Conservation (phyloP, 2,113 vertebrate genomes). For the Heterocephalus glaber region DNA sequence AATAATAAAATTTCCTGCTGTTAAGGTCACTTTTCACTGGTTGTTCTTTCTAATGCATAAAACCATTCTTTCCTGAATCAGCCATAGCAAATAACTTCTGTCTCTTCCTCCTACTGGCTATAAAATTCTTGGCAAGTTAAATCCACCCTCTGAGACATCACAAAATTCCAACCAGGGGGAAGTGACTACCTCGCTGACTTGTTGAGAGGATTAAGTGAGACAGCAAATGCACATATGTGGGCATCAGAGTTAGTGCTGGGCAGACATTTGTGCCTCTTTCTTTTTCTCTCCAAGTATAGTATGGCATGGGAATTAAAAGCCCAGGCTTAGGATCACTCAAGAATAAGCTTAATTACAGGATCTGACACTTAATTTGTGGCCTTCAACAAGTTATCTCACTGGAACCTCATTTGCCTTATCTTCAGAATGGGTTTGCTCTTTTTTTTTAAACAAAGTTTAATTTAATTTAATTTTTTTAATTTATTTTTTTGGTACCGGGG, state of each 20-base stretch:
- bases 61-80: not conserved
- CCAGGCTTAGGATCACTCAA: not conserved
- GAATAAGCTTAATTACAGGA: not conserved
- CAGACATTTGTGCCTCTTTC: not conserved
- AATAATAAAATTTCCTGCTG: not conserved
- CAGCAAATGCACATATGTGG: rapidly evolving
- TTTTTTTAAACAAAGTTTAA: too few species aligned
- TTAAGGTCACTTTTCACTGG: not conserved
- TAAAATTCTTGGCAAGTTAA: slow-evolving; percentile 7
- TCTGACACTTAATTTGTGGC: not conserved
- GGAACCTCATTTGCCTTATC: not conserved
- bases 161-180: not conserved
- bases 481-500: too few species aligned
- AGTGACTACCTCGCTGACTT: not conserved
- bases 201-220: not conserved
- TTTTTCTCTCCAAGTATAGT: not conserved
- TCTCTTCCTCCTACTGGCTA: not conserved
- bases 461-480: too few species aligned
- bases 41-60: not conserved
- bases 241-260: not conserved
- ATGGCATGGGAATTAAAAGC: not conserved
- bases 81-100: not conserved
- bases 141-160: not conserved
- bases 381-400: not conserved
- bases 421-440: not conserved